phyloP scores from a whole-genome alignment of 1,140 invertebrate genomes.

The Eupristina koningsbergeri region DNA sequence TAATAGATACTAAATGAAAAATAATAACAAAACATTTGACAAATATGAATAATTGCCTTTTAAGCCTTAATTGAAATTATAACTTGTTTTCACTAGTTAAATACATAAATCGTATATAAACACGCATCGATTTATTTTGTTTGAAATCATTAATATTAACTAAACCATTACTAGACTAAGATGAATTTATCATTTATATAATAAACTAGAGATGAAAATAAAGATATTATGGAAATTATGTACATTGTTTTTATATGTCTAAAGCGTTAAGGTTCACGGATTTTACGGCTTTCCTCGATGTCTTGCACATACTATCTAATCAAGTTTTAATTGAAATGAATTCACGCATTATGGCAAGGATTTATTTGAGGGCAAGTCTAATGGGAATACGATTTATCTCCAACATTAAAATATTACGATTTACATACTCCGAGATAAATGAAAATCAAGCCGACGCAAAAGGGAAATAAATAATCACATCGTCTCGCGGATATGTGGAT shows the following conservation, averaged over 20 bases:
- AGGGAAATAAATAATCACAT: not conserved
- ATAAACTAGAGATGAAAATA: not conserved
- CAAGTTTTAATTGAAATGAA: not conserved
- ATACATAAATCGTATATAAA: too few relatives aligned
- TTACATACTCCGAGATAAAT: not conserved
- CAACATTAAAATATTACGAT: not conserved
- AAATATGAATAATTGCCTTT: too few relatives aligned
- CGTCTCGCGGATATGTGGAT: too few relatives aligned
- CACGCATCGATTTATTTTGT: too few relatives aligned
- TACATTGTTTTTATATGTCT: not conserved
- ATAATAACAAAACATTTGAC: too few relatives aligned
- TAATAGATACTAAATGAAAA: too few relatives aligned
- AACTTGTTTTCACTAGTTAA: too few relatives aligned
- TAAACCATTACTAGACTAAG: not conserved
- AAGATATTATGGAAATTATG: not conserved
- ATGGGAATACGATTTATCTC: not conserved
- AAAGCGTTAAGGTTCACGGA: not conserved
- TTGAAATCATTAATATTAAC: not conserved
- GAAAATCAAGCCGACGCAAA: not conserved
- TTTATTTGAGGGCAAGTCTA: not conserved
- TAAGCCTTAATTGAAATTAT: too few relatives aligned
- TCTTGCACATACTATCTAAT: not conserved
- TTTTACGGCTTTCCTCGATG: not conserved
- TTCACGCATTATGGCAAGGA: not conserved
- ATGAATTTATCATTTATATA: too few relatives aligned